phyloP scores from a whole-genome alignment of 2,888 invertebrate genomes.

The Chouioia cunea region DNA sequence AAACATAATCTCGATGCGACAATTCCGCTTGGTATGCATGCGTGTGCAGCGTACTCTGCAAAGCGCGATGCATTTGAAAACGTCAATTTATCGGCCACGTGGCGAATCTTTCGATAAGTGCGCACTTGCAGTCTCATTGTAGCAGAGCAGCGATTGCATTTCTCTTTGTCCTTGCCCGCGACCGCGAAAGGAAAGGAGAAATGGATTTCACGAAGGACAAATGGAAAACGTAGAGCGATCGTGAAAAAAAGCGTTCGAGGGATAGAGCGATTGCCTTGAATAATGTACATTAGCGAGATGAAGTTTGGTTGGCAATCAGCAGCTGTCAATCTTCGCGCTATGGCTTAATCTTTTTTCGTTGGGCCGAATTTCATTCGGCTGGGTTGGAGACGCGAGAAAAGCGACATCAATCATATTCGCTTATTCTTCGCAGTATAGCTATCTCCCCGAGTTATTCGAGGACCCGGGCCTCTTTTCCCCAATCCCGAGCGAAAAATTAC shows the following conservation, averaged over 20 bases:
- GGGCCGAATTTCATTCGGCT: slow-evolving; percentile 31
- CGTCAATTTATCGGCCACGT: slow-evolving; percentile 24
- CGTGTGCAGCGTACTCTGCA: no score
- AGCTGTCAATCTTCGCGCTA: not conserved
- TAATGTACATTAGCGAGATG: no score
- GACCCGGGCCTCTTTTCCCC: slow-evolving; percentile 56
- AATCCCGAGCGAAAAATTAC: no score
- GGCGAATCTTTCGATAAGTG: slow-evolving; percentile 40
- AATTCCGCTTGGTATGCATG: slow-evolving; percentile 4
- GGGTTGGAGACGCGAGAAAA: slow-evolving; percentile 29
- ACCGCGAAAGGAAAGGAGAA: not conserved
- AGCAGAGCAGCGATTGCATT: slow-evolving; percentile 22
- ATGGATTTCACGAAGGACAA: no score
- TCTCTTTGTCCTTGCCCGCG: slow-evolving; percentile 31
- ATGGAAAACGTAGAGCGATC: no score
- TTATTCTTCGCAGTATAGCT: slow-evolving; percentile 57
- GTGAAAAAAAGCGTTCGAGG: no score
- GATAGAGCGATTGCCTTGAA: no score
- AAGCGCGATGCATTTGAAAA: slow-evolving; percentile 1
- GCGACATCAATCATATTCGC: slow-evolving; percentile 66
- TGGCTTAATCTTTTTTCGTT: slow-evolving; percentile 19
- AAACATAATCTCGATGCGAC: slow-evolving; percentile 38
- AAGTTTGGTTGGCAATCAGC: no score
- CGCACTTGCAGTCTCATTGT: not conserved
- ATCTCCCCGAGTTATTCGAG: slow-evolving; percentile 52